These are phyloP conservation scores for Aldabrachelys gigantea DNA, from an alignment of 2,113 vertebrate species.

Conservation along the genomic window DNA sequence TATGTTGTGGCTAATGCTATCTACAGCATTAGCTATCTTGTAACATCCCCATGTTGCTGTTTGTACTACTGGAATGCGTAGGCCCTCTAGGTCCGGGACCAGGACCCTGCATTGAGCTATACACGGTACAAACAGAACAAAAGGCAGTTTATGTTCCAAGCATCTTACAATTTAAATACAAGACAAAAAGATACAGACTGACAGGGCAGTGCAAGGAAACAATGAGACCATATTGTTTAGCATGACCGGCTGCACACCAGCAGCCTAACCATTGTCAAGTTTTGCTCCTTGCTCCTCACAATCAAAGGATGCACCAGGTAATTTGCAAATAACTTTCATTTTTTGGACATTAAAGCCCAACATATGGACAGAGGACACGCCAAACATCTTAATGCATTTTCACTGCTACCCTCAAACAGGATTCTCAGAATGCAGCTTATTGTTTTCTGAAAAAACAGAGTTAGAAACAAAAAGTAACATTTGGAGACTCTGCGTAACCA, in stretches of 20 bases:
- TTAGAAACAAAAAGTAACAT: neutral
- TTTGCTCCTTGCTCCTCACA: neutral
- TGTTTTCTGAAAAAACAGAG: neutral
- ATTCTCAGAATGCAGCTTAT: neutral
- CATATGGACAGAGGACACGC: neutral
- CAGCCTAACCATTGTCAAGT: neutral
- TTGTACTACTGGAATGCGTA: neutral
- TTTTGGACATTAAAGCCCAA: neutral
- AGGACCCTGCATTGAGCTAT: neutral
- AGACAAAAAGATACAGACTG: neutral
- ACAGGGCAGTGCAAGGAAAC: neutral
- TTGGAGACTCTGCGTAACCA: constrained; percentile 23
- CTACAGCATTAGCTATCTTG: neutral
- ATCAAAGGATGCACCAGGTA: neutral
- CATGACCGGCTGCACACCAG: neutral
- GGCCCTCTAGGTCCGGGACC: neutral
- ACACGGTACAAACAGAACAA: neutral
- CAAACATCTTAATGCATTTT: neutral
- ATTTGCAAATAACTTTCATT: accelerated
- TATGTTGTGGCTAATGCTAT: neutral
- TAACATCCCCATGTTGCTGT: neutral
- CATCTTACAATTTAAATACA: neutral
- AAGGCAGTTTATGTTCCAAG: neutral
- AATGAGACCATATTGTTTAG: neutral
- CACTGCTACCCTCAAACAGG: neutral